Conservation (phyloP, 2,113 vertebrate species). For the Salvelinus alpinus region DNA sequence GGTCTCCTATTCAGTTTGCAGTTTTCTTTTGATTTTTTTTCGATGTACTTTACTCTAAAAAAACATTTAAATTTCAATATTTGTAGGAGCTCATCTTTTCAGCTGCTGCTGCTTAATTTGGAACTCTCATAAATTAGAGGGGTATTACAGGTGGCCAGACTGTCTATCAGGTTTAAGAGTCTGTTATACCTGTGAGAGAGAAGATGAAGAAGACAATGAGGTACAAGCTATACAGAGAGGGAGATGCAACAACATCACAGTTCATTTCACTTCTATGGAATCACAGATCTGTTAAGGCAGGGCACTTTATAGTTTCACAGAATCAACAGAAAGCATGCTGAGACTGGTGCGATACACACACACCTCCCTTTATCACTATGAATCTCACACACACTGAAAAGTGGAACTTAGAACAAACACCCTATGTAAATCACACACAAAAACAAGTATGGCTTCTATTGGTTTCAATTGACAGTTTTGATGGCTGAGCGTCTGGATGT, state of each 20-base stretch:
- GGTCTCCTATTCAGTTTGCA: no score
- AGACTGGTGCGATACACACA: conserved; percentile 51
- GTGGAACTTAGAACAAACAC: no score
- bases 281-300: conserved; percentile 50
- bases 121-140: conserved; percentile 68
- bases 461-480: no score
- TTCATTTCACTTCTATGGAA: conserved; percentile 61
- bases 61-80: no score
- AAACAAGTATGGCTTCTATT: no score
- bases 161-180: conserved; percentile 92
- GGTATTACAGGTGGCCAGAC: conserved; percentile 85
- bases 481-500: no score
- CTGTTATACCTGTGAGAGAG: conserved; percentile 72
- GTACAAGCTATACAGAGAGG: conserved; percentile 13
- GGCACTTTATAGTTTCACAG: conserved; percentile 35
- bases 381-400: no score
- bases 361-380: background rate
- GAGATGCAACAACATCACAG: conserved; percentile 36
- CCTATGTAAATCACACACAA: no score
- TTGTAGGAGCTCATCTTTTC: no score
- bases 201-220: background rate
- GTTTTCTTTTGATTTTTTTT: no score
- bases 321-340: conserved; percentile 52
- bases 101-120: no score
- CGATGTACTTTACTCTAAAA: no score